Evolutionary conservation across 1,140 invertebrate species (phyloP).

Genomic region (Drosophila nigromelanica): DNA sequence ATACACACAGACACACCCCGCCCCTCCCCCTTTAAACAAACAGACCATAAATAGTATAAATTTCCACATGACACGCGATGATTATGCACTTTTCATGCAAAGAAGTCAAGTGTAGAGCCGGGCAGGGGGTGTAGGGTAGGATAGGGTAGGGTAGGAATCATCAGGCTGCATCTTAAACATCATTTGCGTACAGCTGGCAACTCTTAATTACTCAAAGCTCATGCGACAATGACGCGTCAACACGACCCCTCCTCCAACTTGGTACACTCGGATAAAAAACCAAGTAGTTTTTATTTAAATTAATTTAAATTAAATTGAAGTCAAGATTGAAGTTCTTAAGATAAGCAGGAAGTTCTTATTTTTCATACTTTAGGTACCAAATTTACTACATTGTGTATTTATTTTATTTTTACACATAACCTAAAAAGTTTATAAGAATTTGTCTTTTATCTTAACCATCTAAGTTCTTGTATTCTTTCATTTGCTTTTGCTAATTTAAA

Average conservation of each 20-base stretch:
- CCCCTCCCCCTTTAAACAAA: constrained; percentile 57
- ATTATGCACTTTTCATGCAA: constrained; percentile 78
- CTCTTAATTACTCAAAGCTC: constrained; percentile 79
- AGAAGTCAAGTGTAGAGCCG: constrained; percentile 52
- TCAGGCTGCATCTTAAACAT: constrained; percentile 53
- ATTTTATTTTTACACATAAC: no score
- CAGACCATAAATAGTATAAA: constrained; percentile 83
- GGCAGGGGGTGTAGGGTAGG: background rate
- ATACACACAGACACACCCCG: background rate
- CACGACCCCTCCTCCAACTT: background rate
- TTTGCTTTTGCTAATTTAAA: no score
- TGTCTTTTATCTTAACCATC: no score
- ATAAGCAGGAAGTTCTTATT: no score
- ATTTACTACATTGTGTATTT: no score
- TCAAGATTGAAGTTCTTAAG: no score
- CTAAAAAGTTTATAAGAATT: no score
- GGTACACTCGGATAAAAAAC: no score
- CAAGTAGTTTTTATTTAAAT: no score
- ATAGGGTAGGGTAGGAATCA: constrained; percentile 12
- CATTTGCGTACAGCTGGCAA: constrained; percentile 45
- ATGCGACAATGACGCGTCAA: constrained; percentile 57
- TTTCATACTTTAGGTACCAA: no score
- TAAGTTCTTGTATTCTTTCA: no score
- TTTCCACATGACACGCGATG: constrained; percentile 82
- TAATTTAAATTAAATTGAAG: no score